phyloP scores from a whole-genome alignment of 2,797 vertebrate genomes.

The Odontamblyopus lacepedii region DNA sequence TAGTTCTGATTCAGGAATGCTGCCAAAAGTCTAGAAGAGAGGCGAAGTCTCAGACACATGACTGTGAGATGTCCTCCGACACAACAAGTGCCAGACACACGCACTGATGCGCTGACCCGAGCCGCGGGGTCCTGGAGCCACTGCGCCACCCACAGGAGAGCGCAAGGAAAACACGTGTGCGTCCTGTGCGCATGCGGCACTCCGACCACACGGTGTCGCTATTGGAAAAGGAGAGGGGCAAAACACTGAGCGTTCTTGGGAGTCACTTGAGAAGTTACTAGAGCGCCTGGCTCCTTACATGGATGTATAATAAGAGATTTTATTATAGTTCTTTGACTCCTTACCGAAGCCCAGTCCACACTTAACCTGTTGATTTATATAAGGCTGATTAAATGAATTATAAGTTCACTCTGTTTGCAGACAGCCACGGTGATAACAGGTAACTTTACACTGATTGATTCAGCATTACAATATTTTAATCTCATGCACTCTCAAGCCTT shows the following conservation, averaged over 20 bases:
- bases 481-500: too few relatives aligned
- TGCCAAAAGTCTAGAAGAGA: constrained; percentile 24
- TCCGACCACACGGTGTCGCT: constrained; percentile 54
- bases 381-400: not conserved
- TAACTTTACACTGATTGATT: not conserved
- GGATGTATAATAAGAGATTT: too few relatives aligned
- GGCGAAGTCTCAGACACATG: constrained; percentile 43
- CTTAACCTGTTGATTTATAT: too few relatives aligned
- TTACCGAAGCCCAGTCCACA: too few relatives aligned
- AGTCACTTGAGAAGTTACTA: too few relatives aligned
- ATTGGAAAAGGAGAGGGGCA: constrained; percentile 17
- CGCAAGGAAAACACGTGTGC: not conserved
- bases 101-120: constrained; percentile 22
- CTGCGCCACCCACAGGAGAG: constrained; percentile 71
- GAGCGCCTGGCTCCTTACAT: too few relatives aligned
- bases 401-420: not conserved
- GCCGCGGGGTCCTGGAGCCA: constrained; percentile 55
- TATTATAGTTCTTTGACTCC: too few relatives aligned
- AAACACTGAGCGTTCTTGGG: not conserved
- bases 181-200: constrained; percentile 25
- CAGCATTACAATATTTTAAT: not conserved
- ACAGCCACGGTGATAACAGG: not conserved
- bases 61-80: constrained; percentile 32
- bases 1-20: constrained; percentile 16
- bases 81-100: constrained; percentile 20